These are phyloP conservation scores for Dicyrtoma fusca DNA, from an alignment of 2,888 invertebrate genomes.

Conservation along the genomic window DNA sequence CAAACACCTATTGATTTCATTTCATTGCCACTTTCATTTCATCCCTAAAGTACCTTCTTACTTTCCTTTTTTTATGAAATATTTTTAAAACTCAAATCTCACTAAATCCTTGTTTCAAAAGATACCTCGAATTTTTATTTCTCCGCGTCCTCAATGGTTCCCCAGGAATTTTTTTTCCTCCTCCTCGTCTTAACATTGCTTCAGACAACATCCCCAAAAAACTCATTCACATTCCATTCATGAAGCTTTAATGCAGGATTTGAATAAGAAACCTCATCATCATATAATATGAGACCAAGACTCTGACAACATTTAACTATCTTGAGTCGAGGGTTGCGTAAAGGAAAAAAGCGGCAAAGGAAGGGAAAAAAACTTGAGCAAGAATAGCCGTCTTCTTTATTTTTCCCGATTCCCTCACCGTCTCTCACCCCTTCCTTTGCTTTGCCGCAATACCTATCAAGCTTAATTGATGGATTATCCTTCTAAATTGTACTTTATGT, in stretches of 20 bases:
- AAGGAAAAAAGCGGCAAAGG: conserved; percentile 15
- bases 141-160: neutral
- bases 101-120: conserved; percentile 43
- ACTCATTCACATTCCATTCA: conserved; percentile 35
- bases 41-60: conserved; percentile 29
- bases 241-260: conserved; percentile 36
- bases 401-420: conserved; percentile 40
- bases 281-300: conserved; percentile 36
- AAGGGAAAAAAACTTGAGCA: conserved; percentile 9
- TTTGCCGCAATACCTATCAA: conserved; percentile 53
- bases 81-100: conserved; percentile 42
- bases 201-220: conserved; percentile 19
- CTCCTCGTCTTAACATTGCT: conserved; percentile 19
- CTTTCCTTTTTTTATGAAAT: conserved; percentile 22
- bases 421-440: conserved; percentile 43
- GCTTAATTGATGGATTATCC: conserved; percentile 55
- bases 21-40: conserved; percentile 34
- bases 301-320: conserved; percentile 31
- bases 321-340: conserved; percentile 26
- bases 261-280: conserved; percentile 40
- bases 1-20: conserved; percentile 43
- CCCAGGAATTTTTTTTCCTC: too few species aligned
- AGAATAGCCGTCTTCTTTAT: conserved; percentile 14
- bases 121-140: conserved; percentile 29
- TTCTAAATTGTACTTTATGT: conserved; percentile 51